A percentile compares a stretch with the other conserved stretches of the same genome.
These are phyloP conservation scores for Andrena bucephala DNA, from an alignment of 2,888 invertebrate genomes.

Conservation along the genomic window DNA sequence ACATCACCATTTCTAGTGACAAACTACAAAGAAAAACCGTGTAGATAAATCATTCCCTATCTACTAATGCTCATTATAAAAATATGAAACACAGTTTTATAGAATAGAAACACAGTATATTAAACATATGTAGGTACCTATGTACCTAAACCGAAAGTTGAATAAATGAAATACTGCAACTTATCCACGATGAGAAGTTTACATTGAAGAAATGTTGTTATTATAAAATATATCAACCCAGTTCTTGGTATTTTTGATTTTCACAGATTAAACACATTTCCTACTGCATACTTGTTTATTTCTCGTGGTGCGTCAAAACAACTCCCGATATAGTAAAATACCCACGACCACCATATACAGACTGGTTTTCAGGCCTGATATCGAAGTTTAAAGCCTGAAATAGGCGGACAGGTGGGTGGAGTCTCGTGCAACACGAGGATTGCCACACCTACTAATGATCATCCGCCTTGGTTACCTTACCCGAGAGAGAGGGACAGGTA, in stretches of 20 bases:
- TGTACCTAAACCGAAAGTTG: no score
- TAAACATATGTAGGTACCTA: no score
- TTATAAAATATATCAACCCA: background rate
- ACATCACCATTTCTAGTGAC: no score
- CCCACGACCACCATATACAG: constrained; percentile 2
- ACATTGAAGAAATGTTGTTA: no score
- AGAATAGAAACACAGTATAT: no score
- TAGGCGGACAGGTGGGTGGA: constrained; percentile 76
- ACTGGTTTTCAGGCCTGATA: constrained; percentile 13
- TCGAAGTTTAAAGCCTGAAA: constrained; percentile 38
- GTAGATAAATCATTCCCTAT: no score
- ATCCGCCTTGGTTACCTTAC: constrained; percentile 60
- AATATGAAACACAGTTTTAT: no score
- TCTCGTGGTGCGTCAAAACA: background rate
- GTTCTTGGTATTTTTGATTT: background rate
- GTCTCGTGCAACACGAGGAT: constrained; percentile 56
- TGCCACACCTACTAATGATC: constrained; percentile 75
- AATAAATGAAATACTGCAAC: no score
- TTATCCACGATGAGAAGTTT: no score
- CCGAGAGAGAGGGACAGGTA: constrained; percentile 37
- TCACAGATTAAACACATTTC: background rate
- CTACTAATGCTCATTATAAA: no score
- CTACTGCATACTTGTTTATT: background rate
- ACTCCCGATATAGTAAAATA: background rate
- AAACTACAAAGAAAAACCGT: no score